Evolutionary conservation across 2,797 vertebrate species (phyloP), one percentile per base, ranked within the genome.

Genomic region (Sparidentex hasta): DNA sequence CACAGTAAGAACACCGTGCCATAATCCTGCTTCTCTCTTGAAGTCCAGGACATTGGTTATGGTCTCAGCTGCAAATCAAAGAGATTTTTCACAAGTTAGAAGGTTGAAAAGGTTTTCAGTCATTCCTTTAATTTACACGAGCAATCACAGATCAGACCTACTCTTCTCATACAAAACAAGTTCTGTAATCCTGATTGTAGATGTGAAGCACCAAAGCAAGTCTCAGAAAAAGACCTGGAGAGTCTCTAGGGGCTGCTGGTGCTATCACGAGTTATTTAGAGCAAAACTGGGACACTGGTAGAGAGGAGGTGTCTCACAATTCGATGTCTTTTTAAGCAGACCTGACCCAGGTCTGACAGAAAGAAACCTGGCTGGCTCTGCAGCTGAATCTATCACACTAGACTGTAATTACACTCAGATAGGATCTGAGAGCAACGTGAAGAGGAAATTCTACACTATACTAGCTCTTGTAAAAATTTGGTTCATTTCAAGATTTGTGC

Each of bases 1-100:
- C 89, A 99, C 98, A 33, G 97, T 97, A 63, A 98, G 92, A 69
- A 99, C 97, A 2, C 97, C 97, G 18, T 99, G 98, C 98, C 98
- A 99, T 64, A 99, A 95, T 69, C 98, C 98, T 33, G 97, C 97
- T 71, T 98, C 98, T 88, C 97, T 96, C 90, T 99, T 99, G 93
- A 99, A 99, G 95, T 99, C 98, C 94, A 99, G 92, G 75, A 99
- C 98, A 43, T 99, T 99, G 57, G 96, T 98, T 77, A 99, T 94
- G 14, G 96, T 97, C 92, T 99, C 98, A 64, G 95, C 98, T 99
- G 93, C 27, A 93, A 94, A 80, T 46, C 14, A 4, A 20, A 82
- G 17, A 86, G 11, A 65, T 67, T 67, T 74, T 46, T 7, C 14
- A 38, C 81, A 54, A 9, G 48, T 89, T 51, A 76, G 33, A 16